These are phyloP conservation scores for Spatula versicolor DNA, from an alignment of 2,797 vertebrate species.

Conservation along the genomic window DNA sequence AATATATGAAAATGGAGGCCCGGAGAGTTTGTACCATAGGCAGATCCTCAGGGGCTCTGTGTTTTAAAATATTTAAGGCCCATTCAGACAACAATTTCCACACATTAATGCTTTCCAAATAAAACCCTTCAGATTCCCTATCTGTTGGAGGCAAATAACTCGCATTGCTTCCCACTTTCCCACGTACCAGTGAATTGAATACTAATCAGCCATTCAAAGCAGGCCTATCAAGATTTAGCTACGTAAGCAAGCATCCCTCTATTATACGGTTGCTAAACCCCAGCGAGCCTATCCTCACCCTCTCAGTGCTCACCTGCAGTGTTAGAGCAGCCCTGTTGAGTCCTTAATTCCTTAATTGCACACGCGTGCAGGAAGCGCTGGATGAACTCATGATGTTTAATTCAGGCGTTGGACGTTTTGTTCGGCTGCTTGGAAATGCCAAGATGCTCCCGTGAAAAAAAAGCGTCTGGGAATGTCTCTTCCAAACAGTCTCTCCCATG, in stretches of 20 bases:
- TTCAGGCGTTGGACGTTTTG: background rate
- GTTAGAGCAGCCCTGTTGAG: background rate
- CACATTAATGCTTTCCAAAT: background rate
- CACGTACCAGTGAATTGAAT: background rate
- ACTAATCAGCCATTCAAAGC: background rate
- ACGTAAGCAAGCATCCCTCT: background rate
- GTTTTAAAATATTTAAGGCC: background rate
- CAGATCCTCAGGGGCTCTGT: background rate
- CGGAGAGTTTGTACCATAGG: background rate
- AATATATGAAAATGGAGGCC: background rate
- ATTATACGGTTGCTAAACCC: background rate
- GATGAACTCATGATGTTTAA: background rate
- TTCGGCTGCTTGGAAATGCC: background rate
- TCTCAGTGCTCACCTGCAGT: background rate
- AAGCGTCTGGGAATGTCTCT: background rate
- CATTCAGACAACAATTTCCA: background rate
- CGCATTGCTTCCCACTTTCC: background rate
- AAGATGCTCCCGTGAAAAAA: background rate
- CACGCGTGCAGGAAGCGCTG: background rate
- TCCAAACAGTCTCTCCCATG: background rate
- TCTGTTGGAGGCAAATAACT: background rate
- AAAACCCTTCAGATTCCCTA: background rate
- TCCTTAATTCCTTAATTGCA: background rate
- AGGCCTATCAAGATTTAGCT: fast-evolving
- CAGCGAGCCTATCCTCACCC: background rate